Percentiles rank a stretch among this genome's conserved stretches.
Evolutionary conservation across 2,113 vertebrate species (phyloP).

Genomic region (Platichthys stellatus): DNA sequence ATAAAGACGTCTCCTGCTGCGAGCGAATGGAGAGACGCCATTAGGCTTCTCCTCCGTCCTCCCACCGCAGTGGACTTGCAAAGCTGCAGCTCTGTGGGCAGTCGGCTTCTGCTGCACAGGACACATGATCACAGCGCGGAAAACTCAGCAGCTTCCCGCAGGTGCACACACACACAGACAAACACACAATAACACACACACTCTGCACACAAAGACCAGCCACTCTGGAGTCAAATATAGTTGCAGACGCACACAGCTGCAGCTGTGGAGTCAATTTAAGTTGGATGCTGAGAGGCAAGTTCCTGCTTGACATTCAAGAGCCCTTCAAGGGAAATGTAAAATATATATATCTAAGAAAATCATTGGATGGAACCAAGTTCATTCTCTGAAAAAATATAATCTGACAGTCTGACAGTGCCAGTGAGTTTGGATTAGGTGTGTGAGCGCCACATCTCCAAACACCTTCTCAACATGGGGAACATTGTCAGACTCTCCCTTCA

Average conservation of each 20-base stretch:
- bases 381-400: conserved; percentile 44
- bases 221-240: conserved; percentile 3
- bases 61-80: conserved; percentile 19
- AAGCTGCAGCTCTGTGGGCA: conserved; percentile 17
- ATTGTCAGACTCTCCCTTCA: neutral
- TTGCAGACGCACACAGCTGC: neutral
- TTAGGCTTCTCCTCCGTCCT: conserved; percentile 32
- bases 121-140: neutral
- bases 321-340: conserved; percentile 22
- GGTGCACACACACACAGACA: neutral
- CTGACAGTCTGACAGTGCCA: conserved; percentile 34
- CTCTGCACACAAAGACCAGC: neutral
- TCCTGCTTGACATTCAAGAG: conserved; percentile 10
- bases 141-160: neutral
- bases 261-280: conserved; percentile 22
- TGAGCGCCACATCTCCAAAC: neutral
- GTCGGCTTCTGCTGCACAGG: neutral
- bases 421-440: conserved; percentile 24
- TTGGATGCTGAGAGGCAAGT: conserved; percentile 14
- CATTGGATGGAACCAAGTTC: conserved; percentile 24
- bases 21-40: conserved; percentile 39
- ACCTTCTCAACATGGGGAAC: too few species aligned
- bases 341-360: conserved; percentile 44
- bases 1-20: conserved; percentile 37
- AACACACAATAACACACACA: neutral